Conservation (phyloP, 1,140 invertebrate species). For the Aphaenogaster floridana region DNA sequence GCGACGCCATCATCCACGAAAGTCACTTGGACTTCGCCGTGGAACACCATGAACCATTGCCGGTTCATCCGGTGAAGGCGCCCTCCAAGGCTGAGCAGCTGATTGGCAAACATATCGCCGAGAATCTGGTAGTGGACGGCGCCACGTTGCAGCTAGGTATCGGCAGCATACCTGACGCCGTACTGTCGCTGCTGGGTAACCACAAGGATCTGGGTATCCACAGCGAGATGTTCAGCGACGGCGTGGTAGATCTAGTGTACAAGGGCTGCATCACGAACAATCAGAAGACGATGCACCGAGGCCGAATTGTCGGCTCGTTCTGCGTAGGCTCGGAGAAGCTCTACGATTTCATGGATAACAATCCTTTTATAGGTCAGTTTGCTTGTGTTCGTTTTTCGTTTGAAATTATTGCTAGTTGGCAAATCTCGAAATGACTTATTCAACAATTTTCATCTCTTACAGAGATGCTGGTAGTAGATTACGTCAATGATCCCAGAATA, state of each 20-base stretch:
- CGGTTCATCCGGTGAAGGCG: constrained; percentile 89
- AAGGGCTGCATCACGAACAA: constrained; percentile 96
- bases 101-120: constrained; percentile 96
- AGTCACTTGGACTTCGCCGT: constrained; percentile 97
- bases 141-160: constrained; percentile 98
- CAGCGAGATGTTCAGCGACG: constrained; percentile 98
- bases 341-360: constrained; percentile 97
- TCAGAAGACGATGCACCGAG: constrained; percentile 93
- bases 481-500: constrained; percentile 94
- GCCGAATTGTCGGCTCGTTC: constrained; percentile 96
- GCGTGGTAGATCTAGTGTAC: constrained; percentile 95
- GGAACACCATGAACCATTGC: constrained; percentile 91
- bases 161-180: constrained; percentile 97
- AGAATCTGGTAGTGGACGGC: constrained; percentile 96
- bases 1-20: constrained; percentile 95
- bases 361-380: constrained; percentile 94
- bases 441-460: constrained; percentile 65
- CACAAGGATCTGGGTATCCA: constrained; percentile 98
- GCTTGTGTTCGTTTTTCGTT: background rate
- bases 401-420: background rate
- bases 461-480: constrained; percentile 96
- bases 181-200: constrained; percentile 91
- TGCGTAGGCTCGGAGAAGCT: constrained; percentile 95
- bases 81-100: constrained; percentile 91
- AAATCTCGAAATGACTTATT: background rate